Evolutionary conservation across 2,888 invertebrate species (phyloP).

Genomic region (Anorthoa munda): DNA sequence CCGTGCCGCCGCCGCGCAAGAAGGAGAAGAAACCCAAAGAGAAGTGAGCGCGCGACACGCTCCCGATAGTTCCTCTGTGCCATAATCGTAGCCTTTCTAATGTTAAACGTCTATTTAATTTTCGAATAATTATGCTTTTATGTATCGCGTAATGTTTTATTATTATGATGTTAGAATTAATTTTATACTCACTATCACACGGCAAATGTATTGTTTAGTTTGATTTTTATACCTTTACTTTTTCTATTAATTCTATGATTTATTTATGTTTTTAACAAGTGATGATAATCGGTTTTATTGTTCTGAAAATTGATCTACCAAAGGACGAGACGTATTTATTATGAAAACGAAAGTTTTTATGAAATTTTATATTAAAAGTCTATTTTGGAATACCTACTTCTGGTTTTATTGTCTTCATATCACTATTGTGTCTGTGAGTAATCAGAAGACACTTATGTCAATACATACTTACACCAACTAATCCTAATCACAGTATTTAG

Average conservation of each 20-base stretch:
- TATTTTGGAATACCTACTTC: constrained; percentile 81
- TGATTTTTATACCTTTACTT: constrained; percentile 77
- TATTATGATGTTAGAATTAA: constrained; percentile 78
- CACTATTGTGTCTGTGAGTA: too few relatives aligned
- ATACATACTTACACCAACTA: not conserved
- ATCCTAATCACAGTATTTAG: not conserved
- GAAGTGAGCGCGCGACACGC: constrained; percentile 83
- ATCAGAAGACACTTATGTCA: not conserved
- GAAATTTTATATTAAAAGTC: constrained; percentile 88
- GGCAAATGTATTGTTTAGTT: constrained; percentile 80
- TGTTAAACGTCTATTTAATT: constrained; percentile 82
- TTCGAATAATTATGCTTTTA: constrained; percentile 85
- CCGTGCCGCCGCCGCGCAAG: constrained; percentile 90
- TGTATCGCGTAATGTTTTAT: constrained; percentile 82
- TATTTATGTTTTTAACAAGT: constrained; percentile 77
- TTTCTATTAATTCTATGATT: constrained; percentile 68
- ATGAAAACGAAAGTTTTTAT: constrained; percentile 82
- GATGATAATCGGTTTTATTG: constrained; percentile 74
- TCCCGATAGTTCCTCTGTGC: constrained; percentile 87
- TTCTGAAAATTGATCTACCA: constrained; percentile 77
- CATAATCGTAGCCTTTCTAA: constrained; percentile 85
- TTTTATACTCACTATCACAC: constrained; percentile 79
- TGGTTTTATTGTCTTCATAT: constrained; percentile 25
- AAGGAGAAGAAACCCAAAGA: constrained; percentile 91
- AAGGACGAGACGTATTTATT: constrained; percentile 86